Evolutionary conservation across 2,888 invertebrate genomes (phyloP).

Genomic region (Sycophila texana): DNA sequence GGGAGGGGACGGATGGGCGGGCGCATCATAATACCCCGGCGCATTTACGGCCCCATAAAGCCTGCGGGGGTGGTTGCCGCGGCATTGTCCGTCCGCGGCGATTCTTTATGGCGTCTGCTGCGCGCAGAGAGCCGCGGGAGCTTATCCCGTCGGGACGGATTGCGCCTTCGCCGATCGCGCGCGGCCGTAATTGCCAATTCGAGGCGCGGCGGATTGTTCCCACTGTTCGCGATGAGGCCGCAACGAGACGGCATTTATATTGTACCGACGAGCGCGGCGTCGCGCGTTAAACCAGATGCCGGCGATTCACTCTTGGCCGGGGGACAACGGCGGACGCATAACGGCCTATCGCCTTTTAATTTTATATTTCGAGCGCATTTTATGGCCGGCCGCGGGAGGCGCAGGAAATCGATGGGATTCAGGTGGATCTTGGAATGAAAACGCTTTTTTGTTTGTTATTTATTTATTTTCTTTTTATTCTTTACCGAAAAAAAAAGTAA

Average conservation of each 20-base stretch:
- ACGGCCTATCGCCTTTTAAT: too few species aligned
- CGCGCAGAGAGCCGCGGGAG: not conserved
- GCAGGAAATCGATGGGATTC: too few species aligned
- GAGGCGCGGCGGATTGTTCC: not conserved
- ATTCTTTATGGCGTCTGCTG: conserved; percentile 25
- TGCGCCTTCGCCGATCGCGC: conserved; percentile 14
- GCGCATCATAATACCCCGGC: conserved; percentile 15
- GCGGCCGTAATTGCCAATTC: conserved; percentile 37
- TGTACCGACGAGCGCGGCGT: not conserved
- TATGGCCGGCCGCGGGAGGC: too few species aligned
- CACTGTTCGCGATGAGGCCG: not conserved
- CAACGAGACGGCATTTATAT: not conserved
- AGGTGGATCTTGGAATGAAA: too few species aligned
- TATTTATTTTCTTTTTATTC: too few species aligned
- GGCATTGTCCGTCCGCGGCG: conserved; percentile 29
- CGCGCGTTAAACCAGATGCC: not conserved
- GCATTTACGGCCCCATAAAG: conserved; percentile 44
- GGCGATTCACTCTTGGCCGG: not conserved
- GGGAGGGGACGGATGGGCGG: too few species aligned
- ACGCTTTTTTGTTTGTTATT: too few species aligned
- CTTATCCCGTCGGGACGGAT: conserved; percentile 13
- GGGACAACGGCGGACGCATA: not conserved
- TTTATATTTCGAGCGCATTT: too few species aligned
- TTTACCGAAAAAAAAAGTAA: too few species aligned
- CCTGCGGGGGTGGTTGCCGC: not conserved